These are phyloP conservation scores for Lepidurus couesii DNA, from an alignment of 1,140 invertebrate species.

Conservation along the genomic window DNA sequence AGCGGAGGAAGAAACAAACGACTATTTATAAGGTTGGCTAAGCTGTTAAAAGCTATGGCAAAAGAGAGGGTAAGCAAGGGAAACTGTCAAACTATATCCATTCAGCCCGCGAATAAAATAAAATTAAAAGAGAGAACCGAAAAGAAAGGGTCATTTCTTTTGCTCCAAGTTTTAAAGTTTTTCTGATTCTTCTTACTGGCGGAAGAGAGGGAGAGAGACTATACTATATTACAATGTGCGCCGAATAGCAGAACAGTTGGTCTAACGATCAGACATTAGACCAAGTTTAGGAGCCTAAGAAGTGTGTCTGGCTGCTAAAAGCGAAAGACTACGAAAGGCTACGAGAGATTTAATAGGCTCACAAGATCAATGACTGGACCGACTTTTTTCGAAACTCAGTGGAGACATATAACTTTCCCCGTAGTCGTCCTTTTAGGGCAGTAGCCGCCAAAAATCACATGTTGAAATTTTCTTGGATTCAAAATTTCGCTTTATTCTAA, in stretches of 20 bases:
- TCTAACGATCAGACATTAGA: neutral
- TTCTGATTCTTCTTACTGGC: neutral
- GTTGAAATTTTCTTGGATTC: too few relatives aligned
- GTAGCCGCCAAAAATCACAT: neutral
- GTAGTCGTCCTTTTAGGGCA: neutral
- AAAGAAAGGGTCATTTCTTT: too few relatives aligned
- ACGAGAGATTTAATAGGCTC: neutral
- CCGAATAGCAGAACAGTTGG: neutral
- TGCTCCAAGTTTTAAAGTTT: neutral
- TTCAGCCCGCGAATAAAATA: neutral
- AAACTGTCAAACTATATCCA: neutral
- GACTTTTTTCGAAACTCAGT: neutral
- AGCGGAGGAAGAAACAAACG: neutral
- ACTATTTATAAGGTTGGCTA: constrained; percentile 1
- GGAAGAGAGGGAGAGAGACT: neutral
- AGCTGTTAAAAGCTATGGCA: neutral
- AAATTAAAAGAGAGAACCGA: neutral
- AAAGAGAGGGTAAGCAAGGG: neutral
- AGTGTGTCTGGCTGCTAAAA: constrained; percentile 14
- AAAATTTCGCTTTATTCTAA: too few relatives aligned
- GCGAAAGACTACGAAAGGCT: neutral
- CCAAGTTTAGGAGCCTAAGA: neutral
- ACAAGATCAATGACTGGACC: neutral
- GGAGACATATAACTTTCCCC: neutral
- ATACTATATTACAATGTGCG: neutral